Evolutionary conservation across 2,113 vertebrate genomes (phyloP).

Genomic region (Salvelinus namaycush): DNA sequence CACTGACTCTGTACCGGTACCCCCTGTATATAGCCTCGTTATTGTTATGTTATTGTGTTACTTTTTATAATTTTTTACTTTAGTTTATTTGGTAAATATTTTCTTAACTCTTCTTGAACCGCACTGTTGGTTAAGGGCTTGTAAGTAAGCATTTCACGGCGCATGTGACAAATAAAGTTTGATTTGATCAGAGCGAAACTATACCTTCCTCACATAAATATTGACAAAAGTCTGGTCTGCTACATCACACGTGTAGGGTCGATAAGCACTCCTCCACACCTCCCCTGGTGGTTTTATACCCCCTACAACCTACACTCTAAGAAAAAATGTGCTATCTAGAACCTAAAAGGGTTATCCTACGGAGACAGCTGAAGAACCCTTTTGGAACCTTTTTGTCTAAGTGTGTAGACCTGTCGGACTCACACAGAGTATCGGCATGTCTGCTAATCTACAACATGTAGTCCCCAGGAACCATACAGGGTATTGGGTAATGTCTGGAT

Average conservation of each 20-base stretch:
- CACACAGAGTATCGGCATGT: conserved; percentile 11
- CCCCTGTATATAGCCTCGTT: too few relatives aligned
- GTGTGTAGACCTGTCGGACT: conserved; percentile 18
- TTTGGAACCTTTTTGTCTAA: not conserved
- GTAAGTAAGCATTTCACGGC: too few relatives aligned
- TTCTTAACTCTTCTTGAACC: too few relatives aligned
- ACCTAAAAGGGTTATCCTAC: too few relatives aligned
- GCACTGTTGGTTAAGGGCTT: too few relatives aligned
- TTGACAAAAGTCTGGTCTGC: conserved; percentile 18
- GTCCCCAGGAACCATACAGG: conserved; percentile 43
- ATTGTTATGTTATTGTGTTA: too few relatives aligned
- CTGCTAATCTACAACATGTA: conserved; percentile 37
- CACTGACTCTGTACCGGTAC: too few relatives aligned
- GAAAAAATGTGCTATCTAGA: too few relatives aligned
- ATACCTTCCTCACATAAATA: conserved; percentile 21
- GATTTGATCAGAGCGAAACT: not conserved
- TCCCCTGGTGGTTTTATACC: not conserved
- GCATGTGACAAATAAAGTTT: too few relatives aligned
- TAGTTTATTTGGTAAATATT: too few relatives aligned
- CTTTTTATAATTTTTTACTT: too few relatives aligned
- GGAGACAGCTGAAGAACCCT: not conserved
- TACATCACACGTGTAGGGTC: conserved; percentile 28
- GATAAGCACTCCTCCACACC: conserved; percentile 18
- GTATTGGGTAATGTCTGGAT: conserved; percentile 71
- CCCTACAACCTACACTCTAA: too few relatives aligned